Evolutionary conservation across 2,888 invertebrate genomes (phyloP).

Genomic region (Eupsilia transversa): DNA sequence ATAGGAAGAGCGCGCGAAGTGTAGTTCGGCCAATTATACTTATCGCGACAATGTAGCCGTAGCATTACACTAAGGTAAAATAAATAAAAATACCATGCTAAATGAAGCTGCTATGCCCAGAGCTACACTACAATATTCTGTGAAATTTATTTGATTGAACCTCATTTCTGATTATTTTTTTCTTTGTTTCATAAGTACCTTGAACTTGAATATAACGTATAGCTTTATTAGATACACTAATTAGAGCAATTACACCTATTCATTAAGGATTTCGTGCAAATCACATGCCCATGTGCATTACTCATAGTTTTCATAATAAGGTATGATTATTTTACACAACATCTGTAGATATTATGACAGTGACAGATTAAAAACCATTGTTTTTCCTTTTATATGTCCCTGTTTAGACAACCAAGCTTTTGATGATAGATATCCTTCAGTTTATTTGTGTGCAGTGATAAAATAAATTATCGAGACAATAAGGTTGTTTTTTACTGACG

Average conservation of each 20-base stretch:
- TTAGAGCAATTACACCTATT: conserved; percentile 3
- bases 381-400: conserved; percentile 3
- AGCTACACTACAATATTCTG: neutral
- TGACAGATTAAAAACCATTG: conserved; percentile 18
- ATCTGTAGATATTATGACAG: neutral
- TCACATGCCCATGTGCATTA: neutral
- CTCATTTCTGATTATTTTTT: neutral
- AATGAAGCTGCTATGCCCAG: neutral
- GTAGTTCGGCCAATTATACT: no score
- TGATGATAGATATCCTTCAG: conserved; percentile 30
- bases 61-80: no score
- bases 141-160: neutral
- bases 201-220: neutral
- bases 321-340: neutral
- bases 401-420: conserved; percentile 19
- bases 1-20: no score
- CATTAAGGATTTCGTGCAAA: neutral
- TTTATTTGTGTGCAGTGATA: conserved; percentile 13
- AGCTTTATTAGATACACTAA: no score
- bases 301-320: neutral
- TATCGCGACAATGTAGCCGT: no score
- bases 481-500: conserved; percentile 26
- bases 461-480: conserved; percentile 21
- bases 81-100: neutral
- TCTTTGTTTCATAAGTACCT: no score